Base-by-base conservation (phyloP, 1,140 invertebrate species). In the Bombus sylvicola region DNA sequence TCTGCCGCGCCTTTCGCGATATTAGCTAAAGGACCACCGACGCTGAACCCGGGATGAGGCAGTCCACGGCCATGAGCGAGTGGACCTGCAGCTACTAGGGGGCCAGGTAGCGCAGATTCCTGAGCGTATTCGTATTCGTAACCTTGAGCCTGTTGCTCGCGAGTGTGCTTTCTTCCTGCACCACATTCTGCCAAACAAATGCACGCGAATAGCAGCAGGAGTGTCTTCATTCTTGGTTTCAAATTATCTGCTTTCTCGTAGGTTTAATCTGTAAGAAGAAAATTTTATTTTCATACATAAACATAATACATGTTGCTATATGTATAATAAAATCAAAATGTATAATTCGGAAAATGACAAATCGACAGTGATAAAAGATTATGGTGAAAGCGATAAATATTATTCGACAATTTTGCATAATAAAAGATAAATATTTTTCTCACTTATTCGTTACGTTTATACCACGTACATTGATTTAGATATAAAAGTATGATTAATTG, bases 1-100 rank as follows among this genome's bases (percentile, higher is more conserved):
- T 97, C 97, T 2, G 97, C 97, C 0, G 97, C 97, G 5, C 89
- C 86, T 47, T 77, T 87, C 15, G 89, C 89, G 25, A 91, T 88
- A 25, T 64, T 89, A 31, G 75, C 93, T 37, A 95, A 81, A 31
- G 94, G 91, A 3, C 95, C 95, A 53, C 95, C 95, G 12, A 92
- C 93, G 82, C 94, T 95, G 86, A 92, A 94, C 9, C 94, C 94
- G 53, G 88, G 88, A 2, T 68, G 83, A 62, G 59, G 3, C 53
- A 39, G 59, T 8, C n/a, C 37, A 0, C 43, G 41, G 15, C 53
- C 74, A 68, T 74, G 81, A 25, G 25, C 9, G 13, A 37, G 31
- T 1, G 84, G 69, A 39, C 34, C 69, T 8, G 81, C 39, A 9
- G 82, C 25, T 22, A 74, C 0, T 3, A 62, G 37, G 2, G 89